These are phyloP conservation scores for Drosophila monieri DNA, from an alignment of 2,888 invertebrate genomes.

Conservation along the genomic window DNA sequence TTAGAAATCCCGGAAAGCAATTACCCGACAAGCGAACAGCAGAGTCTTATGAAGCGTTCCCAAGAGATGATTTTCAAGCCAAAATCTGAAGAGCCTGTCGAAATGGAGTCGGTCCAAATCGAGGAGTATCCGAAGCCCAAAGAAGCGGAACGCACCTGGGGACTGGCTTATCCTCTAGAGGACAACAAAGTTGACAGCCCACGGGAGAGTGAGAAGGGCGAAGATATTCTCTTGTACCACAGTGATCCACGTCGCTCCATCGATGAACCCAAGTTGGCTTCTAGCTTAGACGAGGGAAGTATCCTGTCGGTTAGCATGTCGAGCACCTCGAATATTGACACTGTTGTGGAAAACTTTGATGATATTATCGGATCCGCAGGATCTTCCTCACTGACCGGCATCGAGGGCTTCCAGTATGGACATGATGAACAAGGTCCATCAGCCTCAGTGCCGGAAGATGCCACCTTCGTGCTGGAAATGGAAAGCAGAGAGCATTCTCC, in stretches of 20 bases:
- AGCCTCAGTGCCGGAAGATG: slow-evolving; percentile 72
- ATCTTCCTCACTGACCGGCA: slow-evolving; percentile 82
- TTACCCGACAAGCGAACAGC: slow-evolving; percentile 80
- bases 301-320: slow-evolving; percentile 86
- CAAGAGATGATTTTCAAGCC: slow-evolving; percentile 95
- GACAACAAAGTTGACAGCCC: slow-evolving; percentile 73
- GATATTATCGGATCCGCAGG: slow-evolving; percentile 82
- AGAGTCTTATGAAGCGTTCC: slow-evolving; percentile 92
- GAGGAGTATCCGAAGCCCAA: slow-evolving; percentile 71
- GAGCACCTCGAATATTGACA: slow-evolving; percentile 85
- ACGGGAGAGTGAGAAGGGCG: slow-evolving; percentile 64
- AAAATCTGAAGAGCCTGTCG: slow-evolving; percentile 84
- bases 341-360: slow-evolving; percentile 83
- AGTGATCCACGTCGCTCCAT: slow-evolving; percentile 72
- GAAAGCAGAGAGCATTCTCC: slow-evolving; percentile 75
- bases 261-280: slow-evolving; percentile 85
- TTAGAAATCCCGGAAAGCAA: slow-evolving; percentile 71
- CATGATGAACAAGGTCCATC: slow-evolving; percentile 69
- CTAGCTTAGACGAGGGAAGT: slow-evolving; percentile 86
- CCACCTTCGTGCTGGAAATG: slow-evolving; percentile 75
- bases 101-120: slow-evolving; percentile 34
- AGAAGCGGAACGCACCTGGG: slow-evolving; percentile 79
- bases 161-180: slow-evolving; percentile 78
- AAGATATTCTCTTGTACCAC: slow-evolving; percentile 79
- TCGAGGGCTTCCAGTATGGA: slow-evolving; percentile 78